phyloP scores from a whole-genome alignment of 2,888 invertebrate genomes.

The Monochamus alternatus region DNA sequence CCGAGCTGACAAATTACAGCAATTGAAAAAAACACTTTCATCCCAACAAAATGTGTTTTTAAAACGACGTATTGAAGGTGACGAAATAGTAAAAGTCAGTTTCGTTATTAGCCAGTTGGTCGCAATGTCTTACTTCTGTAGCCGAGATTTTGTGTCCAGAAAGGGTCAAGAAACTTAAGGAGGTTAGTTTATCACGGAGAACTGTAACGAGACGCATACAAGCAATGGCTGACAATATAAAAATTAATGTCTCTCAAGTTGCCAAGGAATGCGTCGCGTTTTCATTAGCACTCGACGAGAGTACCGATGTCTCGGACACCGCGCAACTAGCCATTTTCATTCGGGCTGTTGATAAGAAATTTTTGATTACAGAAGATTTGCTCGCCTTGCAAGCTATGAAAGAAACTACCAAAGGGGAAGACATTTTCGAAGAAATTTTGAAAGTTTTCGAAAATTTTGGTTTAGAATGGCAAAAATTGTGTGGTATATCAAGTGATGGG shows the following conservation, averaged over 20 bases:
- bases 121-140: conserved; percentile 55
- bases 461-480: no score
- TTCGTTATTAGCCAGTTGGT: conserved; percentile 20
- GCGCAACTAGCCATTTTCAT: not conserved
- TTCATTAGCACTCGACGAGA: conserved; percentile 55
- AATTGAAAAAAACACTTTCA: no score
- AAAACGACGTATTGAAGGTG: no score
- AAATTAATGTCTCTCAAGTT: not conserved
- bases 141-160: conserved; percentile 56
- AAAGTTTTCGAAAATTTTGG: not conserved
- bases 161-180: conserved; percentile 55
- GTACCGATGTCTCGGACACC: conserved; percentile 47
- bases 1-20: no score
- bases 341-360: not conserved
- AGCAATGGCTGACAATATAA: not conserved
- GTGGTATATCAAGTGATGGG: conserved; percentile 12
- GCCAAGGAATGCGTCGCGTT: conserved; percentile 52
- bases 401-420: not conserved
- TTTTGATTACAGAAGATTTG: not conserved
- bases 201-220: not conserved
- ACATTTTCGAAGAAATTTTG: not conserved
- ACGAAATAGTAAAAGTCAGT: not conserved
- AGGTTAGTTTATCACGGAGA: conserved; percentile 51
- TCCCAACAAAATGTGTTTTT: no score
- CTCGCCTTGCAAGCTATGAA: not conserved